phyloP scores from a whole-genome alignment of 2,888 invertebrate species.

The Chromoteleia sp. region DNA sequence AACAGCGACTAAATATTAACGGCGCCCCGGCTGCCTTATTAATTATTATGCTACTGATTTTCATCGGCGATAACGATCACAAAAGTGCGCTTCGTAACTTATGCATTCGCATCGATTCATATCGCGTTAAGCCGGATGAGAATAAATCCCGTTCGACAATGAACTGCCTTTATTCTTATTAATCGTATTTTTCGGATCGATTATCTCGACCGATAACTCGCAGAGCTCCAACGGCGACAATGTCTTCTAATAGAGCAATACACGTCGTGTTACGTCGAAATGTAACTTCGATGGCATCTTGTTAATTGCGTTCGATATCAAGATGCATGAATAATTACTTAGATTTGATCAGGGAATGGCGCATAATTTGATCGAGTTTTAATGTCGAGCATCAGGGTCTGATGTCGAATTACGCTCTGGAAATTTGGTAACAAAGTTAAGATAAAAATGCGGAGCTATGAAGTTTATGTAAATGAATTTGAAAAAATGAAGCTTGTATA shows the following conservation, averaged over 20 bases:
- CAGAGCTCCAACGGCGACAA: not conserved
- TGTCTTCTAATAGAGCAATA: slow-evolving; percentile 24
- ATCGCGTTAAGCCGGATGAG: not conserved
- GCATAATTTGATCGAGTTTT: no score
- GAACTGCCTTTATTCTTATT: slow-evolving; percentile 8
- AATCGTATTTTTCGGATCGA: slow-evolving; percentile 6
- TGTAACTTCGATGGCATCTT: slow-evolving; percentile 36
- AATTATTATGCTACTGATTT: slow-evolving; percentile 8
- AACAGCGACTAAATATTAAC: slow-evolving; percentile 21
- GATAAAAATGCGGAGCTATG: no score
- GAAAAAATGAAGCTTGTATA: no score
- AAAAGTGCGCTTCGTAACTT: slow-evolving; percentile 3
- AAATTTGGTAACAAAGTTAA: no score
- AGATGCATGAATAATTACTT: slow-evolving; percentile 24
- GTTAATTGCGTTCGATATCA: slow-evolving; percentile 33
- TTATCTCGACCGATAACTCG: slow-evolving; percentile 6
- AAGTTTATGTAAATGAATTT: no score
- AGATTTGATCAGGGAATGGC: slow-evolving; percentile 5
- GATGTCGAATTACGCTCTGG: no score
- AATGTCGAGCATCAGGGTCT: no score
- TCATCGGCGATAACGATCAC: slow-evolving; percentile 8
- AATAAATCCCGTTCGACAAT: slow-evolving; percentile 21
- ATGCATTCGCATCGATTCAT: slow-evolving; percentile 17
- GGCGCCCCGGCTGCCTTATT: not conserved
- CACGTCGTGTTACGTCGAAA: slow-evolving; percentile 17